Evolutionary conservation across 2,113 vertebrate genomes (phyloP).

Genomic region (Eptatretus burgeri): DNA sequence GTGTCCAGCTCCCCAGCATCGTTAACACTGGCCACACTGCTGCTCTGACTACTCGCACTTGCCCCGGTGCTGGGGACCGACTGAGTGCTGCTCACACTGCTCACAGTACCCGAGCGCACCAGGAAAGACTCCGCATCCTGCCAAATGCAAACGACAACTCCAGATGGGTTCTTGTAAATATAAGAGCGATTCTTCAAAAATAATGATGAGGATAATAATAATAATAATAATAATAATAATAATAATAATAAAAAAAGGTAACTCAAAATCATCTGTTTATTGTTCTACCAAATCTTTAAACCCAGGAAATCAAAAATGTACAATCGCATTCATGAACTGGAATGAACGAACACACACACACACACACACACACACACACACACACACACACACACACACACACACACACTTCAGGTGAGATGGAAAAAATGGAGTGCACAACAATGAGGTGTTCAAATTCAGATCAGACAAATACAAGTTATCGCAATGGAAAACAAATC

Average conservation of each 20-base stretch:
- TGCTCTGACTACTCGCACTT: slow-evolving; percentile 96
- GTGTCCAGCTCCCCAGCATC: slow-evolving; percentile 75
- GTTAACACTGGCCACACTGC: slow-evolving; percentile 88
- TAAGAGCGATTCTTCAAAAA: slow-evolving; percentile 1
- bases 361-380: no score
- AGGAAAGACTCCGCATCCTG: slow-evolving; percentile 66
- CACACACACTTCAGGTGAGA: no score
- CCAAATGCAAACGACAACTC: not conserved
- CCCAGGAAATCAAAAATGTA: not conserved
- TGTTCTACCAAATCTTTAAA: not conserved
- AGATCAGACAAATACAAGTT: no score
- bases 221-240: no score
- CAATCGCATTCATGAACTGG: no score
- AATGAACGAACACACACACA: no score
- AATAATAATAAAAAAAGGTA: not conserved
- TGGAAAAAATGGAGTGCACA: no score
- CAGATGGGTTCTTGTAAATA: no score
- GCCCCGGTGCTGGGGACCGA: slow-evolving; percentile 98
- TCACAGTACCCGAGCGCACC: slow-evolving; percentile 69
- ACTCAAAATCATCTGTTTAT: not conserved
- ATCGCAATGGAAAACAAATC: no score
- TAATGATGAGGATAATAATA: no score
- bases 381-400: no score
- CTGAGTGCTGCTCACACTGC: slow-evolving; percentile 94
- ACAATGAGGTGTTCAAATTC: no score